These are phyloP conservation scores for Lampris incognitus DNA, from an alignment of 2,113 vertebrate genomes.

Conservation along the genomic window DNA sequence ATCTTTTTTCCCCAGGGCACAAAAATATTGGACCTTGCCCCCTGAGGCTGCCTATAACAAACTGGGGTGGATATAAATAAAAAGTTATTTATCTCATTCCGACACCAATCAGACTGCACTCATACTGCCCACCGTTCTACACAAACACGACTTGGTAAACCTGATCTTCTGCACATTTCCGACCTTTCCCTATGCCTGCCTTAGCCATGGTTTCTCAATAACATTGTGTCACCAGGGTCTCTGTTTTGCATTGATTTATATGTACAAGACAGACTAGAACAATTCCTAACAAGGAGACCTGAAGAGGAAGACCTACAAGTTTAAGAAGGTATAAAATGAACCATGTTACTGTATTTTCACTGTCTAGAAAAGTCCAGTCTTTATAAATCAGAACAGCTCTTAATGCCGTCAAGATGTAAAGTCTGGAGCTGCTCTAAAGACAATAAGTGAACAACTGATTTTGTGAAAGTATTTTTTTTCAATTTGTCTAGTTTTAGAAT, in stretches of 20 bases:
- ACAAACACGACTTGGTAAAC: background rate
- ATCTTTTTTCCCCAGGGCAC: slow-evolving; percentile 47
- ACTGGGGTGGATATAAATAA: slow-evolving; percentile 69
- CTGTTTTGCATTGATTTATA: background rate
- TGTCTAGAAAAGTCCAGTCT: no score
- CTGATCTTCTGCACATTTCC: background rate
- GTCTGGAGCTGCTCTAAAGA: no score
- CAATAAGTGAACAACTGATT: no score
- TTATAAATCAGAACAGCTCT: no score
- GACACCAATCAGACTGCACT: slow-evolving; percentile 35
- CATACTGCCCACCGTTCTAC: slow-evolving; percentile 2
- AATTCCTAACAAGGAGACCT: background rate
- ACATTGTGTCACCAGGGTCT: background rate
- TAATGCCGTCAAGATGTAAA: no score
- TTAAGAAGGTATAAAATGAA: no score
- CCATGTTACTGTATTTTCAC: no score
- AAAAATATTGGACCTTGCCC: slow-evolving; percentile 34
- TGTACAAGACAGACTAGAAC: background rate
- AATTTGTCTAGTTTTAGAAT: no score
- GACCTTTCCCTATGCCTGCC: background rate
- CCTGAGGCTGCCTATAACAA: slow-evolving; percentile 61
- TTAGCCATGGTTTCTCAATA: slow-evolving; percentile 3
- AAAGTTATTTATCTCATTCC: slow-evolving; percentile 64
- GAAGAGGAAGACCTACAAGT: no score
- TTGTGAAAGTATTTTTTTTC: no score